A percentile compares a stretch with the other conserved stretches of the same genome.
Evolutionary conservation across 2,113 vertebrate species (phyloP).

Genomic region (Forbesichthys papilliferus): DNA sequence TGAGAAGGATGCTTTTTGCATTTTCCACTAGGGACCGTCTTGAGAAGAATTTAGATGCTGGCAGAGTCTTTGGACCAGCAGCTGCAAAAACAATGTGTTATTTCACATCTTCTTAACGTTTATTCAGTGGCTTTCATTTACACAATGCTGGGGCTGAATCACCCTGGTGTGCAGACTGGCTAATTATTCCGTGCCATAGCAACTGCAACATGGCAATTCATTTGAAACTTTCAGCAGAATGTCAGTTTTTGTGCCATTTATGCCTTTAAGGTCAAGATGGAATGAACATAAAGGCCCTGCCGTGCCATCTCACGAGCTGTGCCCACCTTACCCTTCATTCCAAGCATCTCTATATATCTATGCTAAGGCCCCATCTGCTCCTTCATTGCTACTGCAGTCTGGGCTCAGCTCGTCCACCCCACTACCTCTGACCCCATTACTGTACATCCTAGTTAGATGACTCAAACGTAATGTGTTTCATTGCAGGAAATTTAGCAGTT

Average conservation of each 20-base stretch:
- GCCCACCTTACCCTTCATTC: no score
- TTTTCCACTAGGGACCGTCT: conserved; percentile 51
- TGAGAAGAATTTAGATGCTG: conserved; percentile 59
- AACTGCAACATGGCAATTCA: conserved; percentile 69
- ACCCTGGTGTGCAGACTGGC: conserved; percentile 54
- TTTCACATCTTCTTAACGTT: conserved; percentile 66
- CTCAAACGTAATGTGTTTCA: no score
- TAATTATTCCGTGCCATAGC: conserved; percentile 72
- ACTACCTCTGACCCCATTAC: no score
- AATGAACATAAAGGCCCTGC: background rate
- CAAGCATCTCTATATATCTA: no score
- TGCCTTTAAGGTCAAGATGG: background rate
- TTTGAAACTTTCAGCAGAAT: conserved; percentile 23
- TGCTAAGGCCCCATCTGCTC: no score
- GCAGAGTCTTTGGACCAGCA: conserved; percentile 54
- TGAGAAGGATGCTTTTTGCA: conserved; percentile 48
- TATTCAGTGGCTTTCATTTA: conserved; percentile 64
- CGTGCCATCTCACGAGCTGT: no score
- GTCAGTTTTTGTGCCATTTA: conserved; percentile 26
- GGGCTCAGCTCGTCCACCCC: no score
- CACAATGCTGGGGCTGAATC: conserved; percentile 69
- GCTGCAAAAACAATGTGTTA: conserved; percentile 74
- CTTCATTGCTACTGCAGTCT: no score
- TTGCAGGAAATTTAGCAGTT: no score
- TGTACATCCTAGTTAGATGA: no score